Evolutionary conservation across 2,113 vertebrate genomes (phyloP), one percentile per base, ranked within the genome.

Genomic region (Dinomys branickii): DNA sequence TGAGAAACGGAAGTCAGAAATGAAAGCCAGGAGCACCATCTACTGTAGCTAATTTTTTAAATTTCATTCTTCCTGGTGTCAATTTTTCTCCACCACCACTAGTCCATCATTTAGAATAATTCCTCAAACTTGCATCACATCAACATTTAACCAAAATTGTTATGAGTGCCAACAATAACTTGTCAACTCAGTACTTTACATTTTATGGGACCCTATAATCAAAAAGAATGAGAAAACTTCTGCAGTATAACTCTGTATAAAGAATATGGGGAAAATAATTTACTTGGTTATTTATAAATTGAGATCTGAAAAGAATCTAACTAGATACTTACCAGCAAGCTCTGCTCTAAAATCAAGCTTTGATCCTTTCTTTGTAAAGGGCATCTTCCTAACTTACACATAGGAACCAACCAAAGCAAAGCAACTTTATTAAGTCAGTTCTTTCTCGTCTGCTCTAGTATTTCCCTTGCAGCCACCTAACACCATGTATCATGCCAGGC

Each of bases 141-240:
- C 59, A 93, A 93, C 87, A 96, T 63, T 88, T 93, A 96, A 90
- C 65, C 67, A 96, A 95, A 95, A 78, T 35, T 91, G 50, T 30
- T 78, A 77, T 92, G 67, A 59, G 26, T 83, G 58, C 87, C 54
- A 91, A 33, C 63, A 82, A 96, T n/a, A 81, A 24, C 80, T 33
- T 84, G 41, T 85, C 92, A 97, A 88, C 1, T 88, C 94, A 65
- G n/a, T 65, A 82, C 38, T 91, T 91, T 84, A 44, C 38, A 94
- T 71, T 90, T 89, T 80, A 93, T n/a, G 50, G 59, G 61, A 73
- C 59, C n/a, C 47, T 96, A 84, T 92, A 77, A 95, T 91, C 58
- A 94, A 82, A 52, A 73, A 84, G 41, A 17, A 95, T 7, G 93
- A 96, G 88, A 94, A 19, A 94, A 63, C 59, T 85, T 90, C 65